Evolutionary conservation across 1,140 invertebrate genomes (phyloP).

Genomic region (Calosoma granatense): DNA sequence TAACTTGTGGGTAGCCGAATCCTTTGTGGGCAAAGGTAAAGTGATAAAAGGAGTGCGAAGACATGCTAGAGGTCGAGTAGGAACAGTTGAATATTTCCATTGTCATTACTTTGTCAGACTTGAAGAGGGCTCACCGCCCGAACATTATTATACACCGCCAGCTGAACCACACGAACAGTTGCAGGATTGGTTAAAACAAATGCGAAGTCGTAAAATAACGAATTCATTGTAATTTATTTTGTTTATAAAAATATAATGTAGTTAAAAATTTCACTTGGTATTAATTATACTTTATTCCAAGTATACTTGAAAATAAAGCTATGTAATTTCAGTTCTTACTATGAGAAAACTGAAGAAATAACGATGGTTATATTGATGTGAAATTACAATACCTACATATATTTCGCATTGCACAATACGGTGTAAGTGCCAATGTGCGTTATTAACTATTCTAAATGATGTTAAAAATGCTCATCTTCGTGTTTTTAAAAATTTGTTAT

Average conservation of each 20-base stretch:
- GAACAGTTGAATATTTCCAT: constrained; percentile 67
- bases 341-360: no score
- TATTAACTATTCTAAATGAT: no score
- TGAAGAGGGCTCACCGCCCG: constrained; percentile 87
- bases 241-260: no score
- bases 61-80: constrained; percentile 62
- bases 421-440: no score
- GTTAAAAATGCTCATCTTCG: no score
- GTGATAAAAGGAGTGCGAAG: constrained; percentile 73
- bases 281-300: no score
- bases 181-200: constrained; percentile 58
- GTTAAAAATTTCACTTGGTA: background rate
- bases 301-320: no score
- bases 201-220: constrained; percentile 58
- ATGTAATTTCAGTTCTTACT: no score
- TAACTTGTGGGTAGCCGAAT: constrained; percentile 96
- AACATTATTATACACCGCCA: constrained; percentile 61
- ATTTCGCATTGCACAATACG: no score
- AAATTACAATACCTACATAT: no score
- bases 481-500: no score
- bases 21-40: constrained; percentile 63
- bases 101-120: constrained; percentile 81
- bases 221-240: constrained; percentile 49
- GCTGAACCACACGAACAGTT: constrained; percentile 61
- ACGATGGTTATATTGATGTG: no score